Percentiles rank a stretch among this genome's conserved stretches.
These are phyloP conservation scores for Sitta carolinensis DNA, from an alignment of 2,797 vertebrate species.

Conservation along the genomic window DNA sequence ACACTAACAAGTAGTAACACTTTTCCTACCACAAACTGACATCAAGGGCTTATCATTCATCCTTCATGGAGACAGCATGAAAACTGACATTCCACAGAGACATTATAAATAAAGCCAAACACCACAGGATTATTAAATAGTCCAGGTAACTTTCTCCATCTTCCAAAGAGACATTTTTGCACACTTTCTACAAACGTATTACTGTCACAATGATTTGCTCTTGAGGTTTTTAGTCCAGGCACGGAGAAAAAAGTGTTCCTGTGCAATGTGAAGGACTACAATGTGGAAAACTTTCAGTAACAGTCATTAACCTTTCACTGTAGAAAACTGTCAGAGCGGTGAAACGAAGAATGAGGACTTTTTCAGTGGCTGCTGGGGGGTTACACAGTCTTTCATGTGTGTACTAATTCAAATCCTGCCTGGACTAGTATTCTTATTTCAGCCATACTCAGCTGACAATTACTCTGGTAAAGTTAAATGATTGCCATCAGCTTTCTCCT, in stretches of 20 bases:
- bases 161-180: slow-evolving; percentile 5
- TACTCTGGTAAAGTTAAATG: not conserved
- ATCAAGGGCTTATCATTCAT: not conserved
- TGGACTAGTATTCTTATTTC: not conserved
- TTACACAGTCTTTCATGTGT: slow-evolving; percentile 4
- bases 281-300: not conserved
- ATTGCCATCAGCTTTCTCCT: not conserved
- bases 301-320: not conserved
- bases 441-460: not conserved
- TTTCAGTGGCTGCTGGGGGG: not conserved
- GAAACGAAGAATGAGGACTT: not conserved
- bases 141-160: not conserved
- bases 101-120: not conserved
- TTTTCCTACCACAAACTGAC: not conserved
- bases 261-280: not conserved
- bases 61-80: slow-evolving; percentile 6
- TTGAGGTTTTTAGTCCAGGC: not conserved
- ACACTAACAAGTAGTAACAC: not conserved
- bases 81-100: not conserved
- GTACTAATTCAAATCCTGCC: not conserved
- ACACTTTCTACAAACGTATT: not conserved
- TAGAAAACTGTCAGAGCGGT: not conserved
- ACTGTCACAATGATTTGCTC: not conserved
- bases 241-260: not conserved
- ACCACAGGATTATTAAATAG: not conserved